Evolutionary conservation across 2,113 vertebrate genomes (phyloP).

Genomic region (Poeciliopsis retropinna): DNA sequence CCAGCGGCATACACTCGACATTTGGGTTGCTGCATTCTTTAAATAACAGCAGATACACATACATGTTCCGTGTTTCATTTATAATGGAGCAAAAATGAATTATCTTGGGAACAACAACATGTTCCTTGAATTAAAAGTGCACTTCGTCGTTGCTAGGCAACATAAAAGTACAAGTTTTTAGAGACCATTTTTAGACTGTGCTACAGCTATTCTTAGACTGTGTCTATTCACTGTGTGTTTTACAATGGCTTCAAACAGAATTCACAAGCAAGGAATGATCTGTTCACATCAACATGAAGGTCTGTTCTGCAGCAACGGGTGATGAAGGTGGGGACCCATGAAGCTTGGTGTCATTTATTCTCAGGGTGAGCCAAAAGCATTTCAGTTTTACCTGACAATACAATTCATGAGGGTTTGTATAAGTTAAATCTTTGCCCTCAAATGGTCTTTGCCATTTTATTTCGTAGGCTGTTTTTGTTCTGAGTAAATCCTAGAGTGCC

Average conservation of each 20-base stretch:
- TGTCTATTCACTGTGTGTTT: constrained; percentile 17
- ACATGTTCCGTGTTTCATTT: constrained; percentile 3
- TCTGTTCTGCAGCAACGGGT: background rate
- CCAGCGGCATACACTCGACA: background rate
- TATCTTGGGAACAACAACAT: background rate
- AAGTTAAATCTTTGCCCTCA: background rate
- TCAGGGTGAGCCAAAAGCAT: background rate
- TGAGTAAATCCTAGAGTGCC: background rate
- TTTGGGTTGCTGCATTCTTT: constrained; percentile 10
- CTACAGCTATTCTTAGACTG: constrained; percentile 33
- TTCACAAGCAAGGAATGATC: constrained; percentile 2
- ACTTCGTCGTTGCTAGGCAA: constrained; percentile 44
- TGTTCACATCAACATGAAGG: background rate
- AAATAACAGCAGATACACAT: constrained; percentile 16
- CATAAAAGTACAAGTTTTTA: constrained; percentile 24
- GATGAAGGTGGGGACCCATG: background rate
- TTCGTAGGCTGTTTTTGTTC: background rate
- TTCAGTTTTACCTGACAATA: background rate
- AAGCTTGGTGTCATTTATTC: background rate
- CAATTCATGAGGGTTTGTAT: background rate
- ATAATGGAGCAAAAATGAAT: background rate
- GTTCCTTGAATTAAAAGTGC: constrained; percentile 28
- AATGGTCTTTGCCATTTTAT: background rate
- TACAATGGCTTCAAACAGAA: constrained; percentile 11
- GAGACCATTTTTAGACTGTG: constrained; percentile 24